phyloP scores from a whole-genome alignment of 2,113 vertebrate species.

The Ophthalmolycus amberensis region DNA sequence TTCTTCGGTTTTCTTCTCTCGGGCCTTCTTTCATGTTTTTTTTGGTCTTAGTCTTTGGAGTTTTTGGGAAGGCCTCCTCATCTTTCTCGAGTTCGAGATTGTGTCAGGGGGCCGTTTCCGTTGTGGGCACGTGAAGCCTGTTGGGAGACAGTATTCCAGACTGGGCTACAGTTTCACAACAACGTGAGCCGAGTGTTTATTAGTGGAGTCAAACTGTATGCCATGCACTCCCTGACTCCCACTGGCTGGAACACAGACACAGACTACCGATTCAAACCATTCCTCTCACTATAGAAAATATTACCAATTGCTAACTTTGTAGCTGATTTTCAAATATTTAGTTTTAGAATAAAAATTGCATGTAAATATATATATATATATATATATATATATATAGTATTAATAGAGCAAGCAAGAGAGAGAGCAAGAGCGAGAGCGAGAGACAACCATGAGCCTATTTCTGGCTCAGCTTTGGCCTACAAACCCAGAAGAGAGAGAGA shows the following conservation, averaged over 20 bases:
- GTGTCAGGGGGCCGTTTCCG: background rate
- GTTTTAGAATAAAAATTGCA: background rate
- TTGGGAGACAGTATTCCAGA: background rate
- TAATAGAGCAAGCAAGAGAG: background rate
- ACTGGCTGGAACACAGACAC: background rate
- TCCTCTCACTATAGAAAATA: background rate
- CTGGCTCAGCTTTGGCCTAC: constrained; percentile 77
- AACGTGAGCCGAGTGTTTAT: background rate
- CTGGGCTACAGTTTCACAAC: background rate
- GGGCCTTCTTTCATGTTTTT: background rate
- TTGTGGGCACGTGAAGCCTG: background rate
- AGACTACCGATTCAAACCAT: background rate
- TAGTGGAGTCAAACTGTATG: background rate
- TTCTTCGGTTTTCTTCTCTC: background rate
- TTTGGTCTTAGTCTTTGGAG: background rate
- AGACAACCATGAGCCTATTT: constrained; percentile 72
- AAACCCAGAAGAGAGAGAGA: constrained; percentile 65
- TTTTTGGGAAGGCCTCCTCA: background rate
- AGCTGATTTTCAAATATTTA: background rate
- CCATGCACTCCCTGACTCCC: background rate
- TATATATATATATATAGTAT: background rate
- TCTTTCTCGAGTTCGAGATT: background rate
- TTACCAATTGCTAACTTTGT: background rate
- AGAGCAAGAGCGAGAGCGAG: background rate
- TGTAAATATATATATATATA: no score